These are phyloP conservation scores for Abrostola triplasia DNA, from an alignment of 2,888 invertebrate genomes.

Conservation along the genomic window DNA sequence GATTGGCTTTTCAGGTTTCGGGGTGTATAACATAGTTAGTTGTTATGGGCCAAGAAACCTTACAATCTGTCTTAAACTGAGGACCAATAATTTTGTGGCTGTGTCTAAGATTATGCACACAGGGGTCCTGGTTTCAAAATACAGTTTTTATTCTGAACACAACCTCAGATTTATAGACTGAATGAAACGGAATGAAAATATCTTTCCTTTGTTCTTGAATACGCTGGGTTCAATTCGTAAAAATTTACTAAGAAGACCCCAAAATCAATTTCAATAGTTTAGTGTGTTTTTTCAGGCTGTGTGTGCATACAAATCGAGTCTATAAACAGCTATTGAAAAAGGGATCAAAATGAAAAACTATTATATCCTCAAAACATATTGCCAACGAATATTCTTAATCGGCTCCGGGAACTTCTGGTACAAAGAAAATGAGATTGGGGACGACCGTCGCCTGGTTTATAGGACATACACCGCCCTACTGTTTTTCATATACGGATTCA, in stretches of 20 bases:
- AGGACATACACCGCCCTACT: conserved; percentile 62
- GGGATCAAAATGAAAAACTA: conserved; percentile 73
- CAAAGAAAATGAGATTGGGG: conserved; percentile 66
- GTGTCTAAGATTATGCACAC: no score
- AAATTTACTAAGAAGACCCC: no score
- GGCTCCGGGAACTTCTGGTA: conserved; percentile 83
- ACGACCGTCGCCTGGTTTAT: conserved; percentile 71
- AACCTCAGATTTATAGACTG: no score
- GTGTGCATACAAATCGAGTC: conserved; percentile 15
- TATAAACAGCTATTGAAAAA: conserved; percentile 20
- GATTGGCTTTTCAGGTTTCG: neutral
- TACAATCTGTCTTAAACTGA: no score
- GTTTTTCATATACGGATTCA: conserved; percentile 68
- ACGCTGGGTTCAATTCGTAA: no score
- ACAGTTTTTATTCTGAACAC: no score
- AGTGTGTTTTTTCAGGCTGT: conserved; percentile 38
- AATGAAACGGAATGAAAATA: no score
- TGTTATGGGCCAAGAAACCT: neutral
- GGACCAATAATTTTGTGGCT: no score
- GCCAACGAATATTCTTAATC: conserved; percentile 69
- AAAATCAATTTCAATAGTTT: neutral
- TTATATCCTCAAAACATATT: conserved; percentile 70
- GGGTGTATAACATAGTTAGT: neutral
- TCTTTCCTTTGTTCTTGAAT: no score
- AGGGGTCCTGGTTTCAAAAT: no score